Conservation (phyloP, 2,888 invertebrate species). For the Tetragonula carbonaria region DNA sequence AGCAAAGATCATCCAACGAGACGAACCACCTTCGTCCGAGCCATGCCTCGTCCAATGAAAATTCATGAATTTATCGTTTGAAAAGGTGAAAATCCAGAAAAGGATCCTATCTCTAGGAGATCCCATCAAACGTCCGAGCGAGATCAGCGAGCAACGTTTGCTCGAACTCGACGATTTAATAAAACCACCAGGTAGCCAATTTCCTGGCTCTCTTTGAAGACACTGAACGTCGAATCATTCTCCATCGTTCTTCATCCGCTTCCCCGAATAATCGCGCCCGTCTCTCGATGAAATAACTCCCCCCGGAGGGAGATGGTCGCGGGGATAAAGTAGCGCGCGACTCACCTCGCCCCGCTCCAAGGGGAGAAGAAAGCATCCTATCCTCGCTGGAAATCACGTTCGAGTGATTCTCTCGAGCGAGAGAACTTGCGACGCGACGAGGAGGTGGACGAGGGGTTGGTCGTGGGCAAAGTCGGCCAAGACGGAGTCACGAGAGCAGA, state of each 20-base stretch:
- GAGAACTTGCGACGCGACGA: conserved; percentile 12
- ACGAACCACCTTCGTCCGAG: not conserved
- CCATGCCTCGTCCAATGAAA: conserved; percentile 40
- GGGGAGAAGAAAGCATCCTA: conserved; percentile 51
- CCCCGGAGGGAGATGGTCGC: conserved; percentile 15
- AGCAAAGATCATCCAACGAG: conserved; percentile 62
- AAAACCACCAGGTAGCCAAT: conserved; percentile 22
- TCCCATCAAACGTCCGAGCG: not conserved
- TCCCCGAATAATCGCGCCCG: conserved; percentile 14
- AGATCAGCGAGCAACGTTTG: not conserved
- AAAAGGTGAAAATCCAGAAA: not conserved
- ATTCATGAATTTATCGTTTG: conserved; percentile 47
- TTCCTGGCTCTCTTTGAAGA: conserved; percentile 39
- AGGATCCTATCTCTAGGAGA: not conserved
- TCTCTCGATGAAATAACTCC: conserved; percentile 47
- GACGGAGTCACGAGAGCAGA: not conserved
- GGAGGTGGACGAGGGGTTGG: conserved; percentile 13
- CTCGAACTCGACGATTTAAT: not conserved
- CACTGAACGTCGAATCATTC: conserved; percentile 40
- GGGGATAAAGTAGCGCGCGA: conserved; percentile 42
- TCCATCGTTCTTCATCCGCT: conserved; percentile 11
- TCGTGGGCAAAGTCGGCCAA: conserved; percentile 38
- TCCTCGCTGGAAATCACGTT: conserved; percentile 71
- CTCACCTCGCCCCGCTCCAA: not conserved
- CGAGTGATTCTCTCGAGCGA: conserved; percentile 79